phyloP scores from a whole-genome alignment of 2,888 invertebrate genomes.

The Lycia hirtaria region DNA sequence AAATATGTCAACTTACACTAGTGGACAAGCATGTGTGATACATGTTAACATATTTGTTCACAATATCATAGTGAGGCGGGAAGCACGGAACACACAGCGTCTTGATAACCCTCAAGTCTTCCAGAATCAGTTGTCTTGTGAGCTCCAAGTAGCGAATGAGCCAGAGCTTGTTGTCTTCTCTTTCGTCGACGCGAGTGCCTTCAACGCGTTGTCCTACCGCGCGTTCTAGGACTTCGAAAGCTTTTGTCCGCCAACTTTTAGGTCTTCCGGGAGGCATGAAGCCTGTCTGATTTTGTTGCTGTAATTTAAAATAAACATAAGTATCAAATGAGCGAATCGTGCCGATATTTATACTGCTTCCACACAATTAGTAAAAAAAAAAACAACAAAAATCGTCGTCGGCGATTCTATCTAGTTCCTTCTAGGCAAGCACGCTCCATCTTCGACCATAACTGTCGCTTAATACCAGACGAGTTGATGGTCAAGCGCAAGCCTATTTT shows the following conservation, averaged over 20 bases:
- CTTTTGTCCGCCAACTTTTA: conserved; percentile 95
- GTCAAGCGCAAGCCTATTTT: too few species aligned
- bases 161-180: conserved; percentile 97
- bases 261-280: conserved; percentile 98
- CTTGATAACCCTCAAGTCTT: conserved; percentile 96
- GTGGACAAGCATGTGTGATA: conserved; percentile 95
- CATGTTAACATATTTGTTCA: conserved; percentile 95
- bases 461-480: too few species aligned
- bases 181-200: conserved; percentile 97
- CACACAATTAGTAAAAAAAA: too few species aligned
- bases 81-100: conserved; percentile 96
- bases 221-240: conserved; percentile 92
- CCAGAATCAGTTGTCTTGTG: conserved; percentile 93
- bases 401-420: too few species aligned
- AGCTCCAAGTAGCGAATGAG: conserved; percentile 96
- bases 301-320: conserved; percentile 43
- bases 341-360: neutral
- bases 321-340: neutral
- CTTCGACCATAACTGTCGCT: too few species aligned
- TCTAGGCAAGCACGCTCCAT: too few species aligned
- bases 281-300: conserved; percentile 92
- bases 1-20: conserved; percentile 86
- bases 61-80: conserved; percentile 97
- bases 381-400: too few species aligned
- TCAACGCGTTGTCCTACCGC: conserved; percentile 94